Evolutionary conservation across 2,888 invertebrate species (phyloP).

Genomic region (Lymantria dispar): DNA sequence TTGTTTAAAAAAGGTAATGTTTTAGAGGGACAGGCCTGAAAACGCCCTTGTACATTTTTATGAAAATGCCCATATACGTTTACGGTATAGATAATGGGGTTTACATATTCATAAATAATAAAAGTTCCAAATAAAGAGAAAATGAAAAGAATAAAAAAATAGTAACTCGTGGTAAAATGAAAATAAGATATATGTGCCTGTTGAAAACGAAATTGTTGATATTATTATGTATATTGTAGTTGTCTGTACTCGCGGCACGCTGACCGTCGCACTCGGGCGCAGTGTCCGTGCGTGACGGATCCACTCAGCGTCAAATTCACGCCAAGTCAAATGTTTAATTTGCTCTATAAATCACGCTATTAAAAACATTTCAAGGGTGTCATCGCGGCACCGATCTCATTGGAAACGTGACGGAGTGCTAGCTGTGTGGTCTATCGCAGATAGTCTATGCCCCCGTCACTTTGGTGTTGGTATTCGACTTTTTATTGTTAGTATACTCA

Average conservation of each 20-base stretch:
- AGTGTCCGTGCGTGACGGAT: slow-evolving; percentile 78
- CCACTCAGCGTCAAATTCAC: slow-evolving; percentile 80
- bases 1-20: no score
- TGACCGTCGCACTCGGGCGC: slow-evolving; percentile 35
- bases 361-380: slow-evolving; percentile 82
- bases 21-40: no score
- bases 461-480: slow-evolving; percentile 48
- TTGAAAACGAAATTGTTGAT: background rate
- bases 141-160: no score
- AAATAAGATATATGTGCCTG: background rate
- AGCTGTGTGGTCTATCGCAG: slow-evolving; percentile 64
- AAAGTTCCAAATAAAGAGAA: no score
- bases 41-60: no score
- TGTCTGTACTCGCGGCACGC: slow-evolving; percentile 27
- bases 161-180: no score
- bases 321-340: slow-evolving; percentile 83
- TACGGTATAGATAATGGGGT: no score
- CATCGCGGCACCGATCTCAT: slow-evolving; percentile 76
- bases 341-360: slow-evolving; percentile 82
- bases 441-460: slow-evolving; percentile 8
- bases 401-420: slow-evolving; percentile 71
- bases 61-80: no score
- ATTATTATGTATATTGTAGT: slow-evolving; percentile 7
- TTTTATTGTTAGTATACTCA: slow-evolving; percentile 57
- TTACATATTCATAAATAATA: no score